Percentiles rank a stretch among this genome's conserved stretches.
These are phyloP conservation scores for Phoebastria nigripes DNA, from an alignment of 2,797 vertebrate genomes.

Conservation along the genomic window DNA sequence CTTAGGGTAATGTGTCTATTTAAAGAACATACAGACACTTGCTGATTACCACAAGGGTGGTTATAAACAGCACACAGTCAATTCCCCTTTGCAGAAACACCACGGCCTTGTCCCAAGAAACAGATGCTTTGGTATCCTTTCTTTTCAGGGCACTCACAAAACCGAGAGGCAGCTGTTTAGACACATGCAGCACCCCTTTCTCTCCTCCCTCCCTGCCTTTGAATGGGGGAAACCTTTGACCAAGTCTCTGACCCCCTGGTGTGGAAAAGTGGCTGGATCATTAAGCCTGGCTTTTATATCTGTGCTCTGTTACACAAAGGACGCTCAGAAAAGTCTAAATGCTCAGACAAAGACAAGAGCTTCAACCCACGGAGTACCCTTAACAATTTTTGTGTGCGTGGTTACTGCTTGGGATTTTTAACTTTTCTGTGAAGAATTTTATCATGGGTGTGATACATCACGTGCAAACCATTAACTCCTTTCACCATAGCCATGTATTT, in stretches of 20 bases:
- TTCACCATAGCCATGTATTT: slow-evolving; percentile 1
- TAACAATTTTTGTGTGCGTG: neutral
- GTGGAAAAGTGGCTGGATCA: neutral
- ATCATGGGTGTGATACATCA: slow-evolving; percentile 3
- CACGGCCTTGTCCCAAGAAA: neutral
- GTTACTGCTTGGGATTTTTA: slow-evolving; percentile 21
- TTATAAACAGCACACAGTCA: slow-evolving; percentile 6
- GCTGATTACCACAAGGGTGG: slow-evolving; percentile 2
- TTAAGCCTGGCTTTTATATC: neutral
- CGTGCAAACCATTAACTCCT: slow-evolving; percentile 20
- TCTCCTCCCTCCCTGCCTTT: neutral
- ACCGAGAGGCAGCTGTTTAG: neutral
- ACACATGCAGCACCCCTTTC: neutral
- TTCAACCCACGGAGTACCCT: neutral
- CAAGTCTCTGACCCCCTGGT: neutral
- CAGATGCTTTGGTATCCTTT: neutral
- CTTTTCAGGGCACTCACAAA: neutral
- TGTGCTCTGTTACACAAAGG: neutral
- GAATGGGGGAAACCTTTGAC: neutral
- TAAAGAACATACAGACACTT: slow-evolving; percentile 30
- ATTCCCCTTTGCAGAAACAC: slow-evolving; percentile 12
- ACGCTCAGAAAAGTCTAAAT: neutral
- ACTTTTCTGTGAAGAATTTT: slow-evolving; percentile 19
- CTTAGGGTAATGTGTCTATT: slow-evolving; percentile 40
- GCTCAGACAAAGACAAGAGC: neutral